phyloP scores from a whole-genome alignment of 1,140 invertebrate species.

The Trichoplusia ni region DNA sequence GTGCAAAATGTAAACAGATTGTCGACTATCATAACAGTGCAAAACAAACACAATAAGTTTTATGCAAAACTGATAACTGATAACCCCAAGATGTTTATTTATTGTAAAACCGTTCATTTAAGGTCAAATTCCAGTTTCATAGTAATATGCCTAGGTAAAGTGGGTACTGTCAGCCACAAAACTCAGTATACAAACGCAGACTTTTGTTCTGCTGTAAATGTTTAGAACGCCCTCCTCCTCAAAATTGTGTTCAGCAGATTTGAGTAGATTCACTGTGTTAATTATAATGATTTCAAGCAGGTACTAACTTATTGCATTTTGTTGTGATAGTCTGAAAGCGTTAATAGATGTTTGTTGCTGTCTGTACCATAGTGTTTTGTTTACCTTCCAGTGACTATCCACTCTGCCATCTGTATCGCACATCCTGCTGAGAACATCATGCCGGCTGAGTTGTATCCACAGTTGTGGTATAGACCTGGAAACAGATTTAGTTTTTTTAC shows the following conservation, averaged over 20 bases:
- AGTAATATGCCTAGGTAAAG: no score
- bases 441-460: slow-evolving; percentile 94
- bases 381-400: slow-evolving; percentile 88
- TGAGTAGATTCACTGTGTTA: no score
- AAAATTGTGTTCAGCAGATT: no score
- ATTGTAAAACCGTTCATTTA: not conserved
- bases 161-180: no score
- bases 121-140: not conserved
- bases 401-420: slow-evolving; percentile 91
- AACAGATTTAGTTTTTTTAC: not conserved
- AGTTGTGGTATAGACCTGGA: slow-evolving; percentile 89
- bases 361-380: not conserved
- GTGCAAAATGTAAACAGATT: no score
- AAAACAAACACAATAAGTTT: not conserved
- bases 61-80: not conserved
- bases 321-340: no score
- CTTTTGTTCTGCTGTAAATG: no score
- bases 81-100: slow-evolving; percentile 2
- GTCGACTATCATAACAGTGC: not conserved
- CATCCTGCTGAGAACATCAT: slow-evolving; percentile 95
- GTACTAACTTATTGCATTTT: no score
- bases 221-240: no score
- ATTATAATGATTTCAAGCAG: no score
- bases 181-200: no score
- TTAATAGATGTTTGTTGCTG: no score